Evolutionary conservation across 2,113 vertebrate species (phyloP).

Genomic region (Brachirus orientalis): DNA sequence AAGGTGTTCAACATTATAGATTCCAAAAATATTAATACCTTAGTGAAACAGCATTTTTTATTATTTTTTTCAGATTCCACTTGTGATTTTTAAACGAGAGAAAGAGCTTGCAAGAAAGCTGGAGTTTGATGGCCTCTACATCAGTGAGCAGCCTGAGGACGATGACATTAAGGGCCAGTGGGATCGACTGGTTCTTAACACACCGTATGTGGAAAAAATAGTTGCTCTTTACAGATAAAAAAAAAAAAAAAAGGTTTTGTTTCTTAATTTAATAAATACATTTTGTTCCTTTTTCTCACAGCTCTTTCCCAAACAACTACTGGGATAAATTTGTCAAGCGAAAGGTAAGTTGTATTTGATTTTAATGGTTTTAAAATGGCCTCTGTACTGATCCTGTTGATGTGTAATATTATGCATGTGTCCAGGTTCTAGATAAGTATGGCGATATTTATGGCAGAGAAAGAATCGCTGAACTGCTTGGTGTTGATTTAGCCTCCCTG

Average conservation of each 20-base stretch:
- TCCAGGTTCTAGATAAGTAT: conserved; percentile 91
- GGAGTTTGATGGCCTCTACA: conserved; percentile 92
- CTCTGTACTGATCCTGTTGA: background rate
- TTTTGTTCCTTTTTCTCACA: conserved; percentile 52
- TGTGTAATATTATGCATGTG: background rate
- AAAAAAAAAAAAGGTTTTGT: background rate
- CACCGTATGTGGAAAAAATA: conserved; percentile 81
- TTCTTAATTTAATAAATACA: background rate
- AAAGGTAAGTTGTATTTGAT: conserved; percentile 82
- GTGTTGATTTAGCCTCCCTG: conserved; percentile 89
- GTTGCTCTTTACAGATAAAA: background rate
- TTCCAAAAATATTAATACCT: too few species aligned
- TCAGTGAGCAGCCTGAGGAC: conserved; percentile 92
- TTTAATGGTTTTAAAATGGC: background rate
- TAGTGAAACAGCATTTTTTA: background rate
- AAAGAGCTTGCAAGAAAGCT: conserved; percentile 94
- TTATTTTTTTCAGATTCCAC: conserved; percentile 83
- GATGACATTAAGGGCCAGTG: conserved; percentile 95
- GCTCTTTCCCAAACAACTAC: conserved; percentile 93
- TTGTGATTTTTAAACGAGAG: conserved; percentile 94
- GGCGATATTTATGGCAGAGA: conserved; percentile 93
- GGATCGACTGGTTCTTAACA: conserved; percentile 92
- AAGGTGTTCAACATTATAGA: too few species aligned
- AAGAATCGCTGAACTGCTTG: conserved; percentile 91
- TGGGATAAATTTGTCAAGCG: conserved; percentile 97